These are phyloP conservation scores for Drosophila prostipennis DNA, from an alignment of 2,888 invertebrate species.

Conservation along the genomic window DNA sequence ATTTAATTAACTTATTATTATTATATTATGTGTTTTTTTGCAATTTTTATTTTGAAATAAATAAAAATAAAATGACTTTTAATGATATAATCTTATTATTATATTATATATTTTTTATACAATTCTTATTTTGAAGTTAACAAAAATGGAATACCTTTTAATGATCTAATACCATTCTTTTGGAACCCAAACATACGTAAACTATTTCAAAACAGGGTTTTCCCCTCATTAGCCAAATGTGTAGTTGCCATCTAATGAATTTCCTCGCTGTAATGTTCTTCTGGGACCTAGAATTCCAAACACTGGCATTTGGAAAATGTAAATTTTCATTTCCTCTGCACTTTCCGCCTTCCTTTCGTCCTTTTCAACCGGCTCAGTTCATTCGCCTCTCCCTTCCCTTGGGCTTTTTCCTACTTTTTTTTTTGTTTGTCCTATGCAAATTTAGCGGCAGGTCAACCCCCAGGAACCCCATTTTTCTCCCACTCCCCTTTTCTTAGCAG, in stretches of 20 bases:
- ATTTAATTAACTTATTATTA: no score
- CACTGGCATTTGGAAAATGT: slow-evolving; percentile 19
- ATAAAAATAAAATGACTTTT: neutral
- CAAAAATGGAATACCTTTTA: neutral
- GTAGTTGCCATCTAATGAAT: slow-evolving; percentile 2
- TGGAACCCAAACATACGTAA: neutral
- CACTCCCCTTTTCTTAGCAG: neutral
- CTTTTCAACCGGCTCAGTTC: slow-evolving; percentile 37
- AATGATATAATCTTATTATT: neutral
- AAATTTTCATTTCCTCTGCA: slow-evolving; percentile 27
- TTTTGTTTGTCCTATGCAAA: slow-evolving; percentile 68
- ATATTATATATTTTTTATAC: no score
- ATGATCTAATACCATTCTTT: neutral
- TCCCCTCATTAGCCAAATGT: slow-evolving; percentile 1
- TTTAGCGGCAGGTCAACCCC: slow-evolving; percentile 37
- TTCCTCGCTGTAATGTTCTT: neutral
- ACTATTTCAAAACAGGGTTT: neutral
- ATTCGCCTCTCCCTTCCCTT: slow-evolving; percentile 41
- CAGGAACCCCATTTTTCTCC: slow-evolving; percentile 6
- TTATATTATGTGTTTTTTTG: no score
- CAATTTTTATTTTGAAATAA: no score
- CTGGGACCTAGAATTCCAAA: slow-evolving; percentile 7
- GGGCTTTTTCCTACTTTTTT: neutral
- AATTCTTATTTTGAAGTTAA: no score
- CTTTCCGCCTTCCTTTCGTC: slow-evolving; percentile 1